A percentile compares a stretch with the other conserved stretches of the same genome.
phyloP scores from a whole-genome alignment of 2,113 vertebrate species.

The Hippopotamus amphibius region DNA sequence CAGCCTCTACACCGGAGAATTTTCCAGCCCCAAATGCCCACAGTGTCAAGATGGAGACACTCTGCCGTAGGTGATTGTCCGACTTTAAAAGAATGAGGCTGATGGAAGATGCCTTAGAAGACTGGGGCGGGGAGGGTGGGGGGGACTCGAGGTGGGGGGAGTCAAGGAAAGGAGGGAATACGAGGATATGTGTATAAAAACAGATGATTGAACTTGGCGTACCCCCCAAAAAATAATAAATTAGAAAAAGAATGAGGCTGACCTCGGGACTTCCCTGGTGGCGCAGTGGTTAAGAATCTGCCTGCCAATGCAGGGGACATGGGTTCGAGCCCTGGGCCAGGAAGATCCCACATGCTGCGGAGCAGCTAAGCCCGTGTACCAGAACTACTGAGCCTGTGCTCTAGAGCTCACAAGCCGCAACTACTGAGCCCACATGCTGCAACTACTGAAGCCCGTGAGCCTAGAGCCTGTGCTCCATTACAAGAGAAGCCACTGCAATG shows the following conservation, averaged over 20 bases:
- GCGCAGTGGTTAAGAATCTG: not conserved
- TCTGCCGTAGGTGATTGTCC: not conserved
- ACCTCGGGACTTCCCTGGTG: not conserved
- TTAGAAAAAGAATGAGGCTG: no score
- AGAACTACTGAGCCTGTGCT: not conserved
- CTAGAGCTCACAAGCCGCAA: rapidly evolving
- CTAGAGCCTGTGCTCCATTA: not conserved
- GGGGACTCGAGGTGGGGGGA: no score
- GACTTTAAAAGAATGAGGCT: not conserved
- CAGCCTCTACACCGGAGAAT: not conserved
- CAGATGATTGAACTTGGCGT: no score
- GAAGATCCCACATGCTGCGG: not conserved
- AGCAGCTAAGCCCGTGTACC: not conserved
- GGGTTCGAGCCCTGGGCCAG: not conserved
- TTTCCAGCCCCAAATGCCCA: not conserved
- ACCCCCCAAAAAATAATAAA: no score
- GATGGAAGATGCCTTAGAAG: no score
- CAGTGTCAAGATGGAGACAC: not conserved
- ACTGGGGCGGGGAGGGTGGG: no score
- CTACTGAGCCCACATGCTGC: not conserved
- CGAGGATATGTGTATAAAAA: no score
- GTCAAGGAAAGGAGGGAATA: no score
- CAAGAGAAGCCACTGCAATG: not conserved
- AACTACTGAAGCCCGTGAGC: no score
- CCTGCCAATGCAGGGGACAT: no score